Conservation (phyloP, 2,113 vertebrate species). For the Hirundichthys speculiger region DNA sequence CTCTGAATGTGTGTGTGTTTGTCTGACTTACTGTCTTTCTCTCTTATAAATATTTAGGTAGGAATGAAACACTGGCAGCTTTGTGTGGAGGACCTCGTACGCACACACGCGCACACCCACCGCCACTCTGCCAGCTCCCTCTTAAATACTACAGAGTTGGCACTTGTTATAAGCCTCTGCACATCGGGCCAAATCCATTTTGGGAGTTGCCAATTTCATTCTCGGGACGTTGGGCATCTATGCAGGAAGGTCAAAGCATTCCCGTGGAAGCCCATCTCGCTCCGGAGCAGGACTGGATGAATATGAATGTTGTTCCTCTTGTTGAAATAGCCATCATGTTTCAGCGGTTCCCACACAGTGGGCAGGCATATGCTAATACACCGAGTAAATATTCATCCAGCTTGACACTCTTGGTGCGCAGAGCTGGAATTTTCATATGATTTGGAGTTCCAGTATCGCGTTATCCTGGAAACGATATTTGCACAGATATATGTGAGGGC, state of each 20-base stretch:
- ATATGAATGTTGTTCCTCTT: slow-evolving; percentile 59
- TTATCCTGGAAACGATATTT: slow-evolving; percentile 38
- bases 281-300: slow-evolving; percentile 44
- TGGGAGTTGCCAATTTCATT: slow-evolving; percentile 68
- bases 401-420: slow-evolving; percentile 16
- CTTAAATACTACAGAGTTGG: slow-evolving; percentile 70
- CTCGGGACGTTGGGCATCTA: slow-evolving; percentile 71
- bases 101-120: slow-evolving; percentile 17
- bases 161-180: slow-evolving; percentile 65
- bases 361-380: slow-evolving; percentile 33
- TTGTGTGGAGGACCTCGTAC: slow-evolving; percentile 23
- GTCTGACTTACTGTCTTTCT: slow-evolving; percentile 55
- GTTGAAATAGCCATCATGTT: slow-evolving; percentile 52
- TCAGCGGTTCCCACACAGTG: slow-evolving; percentile 43
- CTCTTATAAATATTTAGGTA: slow-evolving; percentile 65
- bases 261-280: slow-evolving; percentile 48
- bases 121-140: slow-evolving; percentile 51
- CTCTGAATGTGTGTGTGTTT: slow-evolving; percentile 32
- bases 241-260: slow-evolving; percentile 71
- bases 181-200: slow-evolving; percentile 74
- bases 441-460: slow-evolving; percentile 17
- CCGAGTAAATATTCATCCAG: slow-evolving; percentile 35
- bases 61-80: slow-evolving; percentile 57
- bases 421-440: slow-evolving; percentile 11
- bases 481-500: slow-evolving; percentile 30